Percentiles rank a stretch among this genome's conserved stretches.
phyloP scores from a whole-genome alignment of 2,113 vertebrate species.

The Muntiacus muntjak region DNA sequence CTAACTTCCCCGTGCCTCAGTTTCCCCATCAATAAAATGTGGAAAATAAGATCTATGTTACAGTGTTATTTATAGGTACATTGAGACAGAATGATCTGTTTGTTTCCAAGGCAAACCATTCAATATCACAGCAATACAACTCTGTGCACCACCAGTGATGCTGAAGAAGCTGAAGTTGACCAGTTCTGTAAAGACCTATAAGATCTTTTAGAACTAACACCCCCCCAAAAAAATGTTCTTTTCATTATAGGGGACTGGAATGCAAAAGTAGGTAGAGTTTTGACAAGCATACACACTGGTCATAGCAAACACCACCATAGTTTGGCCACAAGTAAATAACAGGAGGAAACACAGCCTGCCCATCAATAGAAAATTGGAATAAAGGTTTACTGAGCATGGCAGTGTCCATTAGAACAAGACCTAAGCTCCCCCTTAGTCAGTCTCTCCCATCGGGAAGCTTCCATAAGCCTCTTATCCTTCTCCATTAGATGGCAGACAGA shows the following conservation, averaged over 20 bases:
- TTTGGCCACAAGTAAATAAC: neutral
- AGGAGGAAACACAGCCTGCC: neutral
- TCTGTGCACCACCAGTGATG: neutral
- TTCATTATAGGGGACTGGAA: neutral
- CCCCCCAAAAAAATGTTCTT: neutral
- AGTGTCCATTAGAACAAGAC: rapidly evolving
- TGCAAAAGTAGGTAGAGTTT: neutral
- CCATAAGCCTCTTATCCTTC: neutral
- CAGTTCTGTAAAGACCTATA: neutral
- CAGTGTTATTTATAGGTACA: neutral
- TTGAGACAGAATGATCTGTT: neutral
- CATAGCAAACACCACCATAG: neutral
- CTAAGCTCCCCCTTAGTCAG: neutral
- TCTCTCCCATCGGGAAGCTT: neutral
- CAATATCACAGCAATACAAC: neutral
- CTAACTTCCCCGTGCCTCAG: neutral
- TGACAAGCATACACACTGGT: neutral
- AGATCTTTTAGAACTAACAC: neutral
- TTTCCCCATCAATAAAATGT: neutral
- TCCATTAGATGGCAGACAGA: neutral
- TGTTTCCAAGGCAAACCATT: neutral
- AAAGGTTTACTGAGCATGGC: neutral
- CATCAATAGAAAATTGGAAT: neutral
- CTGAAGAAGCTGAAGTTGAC: neutral
- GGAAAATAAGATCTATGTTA: neutral